Conservation (phyloP, 2,797 vertebrate genomes). For the Peromyscus attwateri region DNA sequence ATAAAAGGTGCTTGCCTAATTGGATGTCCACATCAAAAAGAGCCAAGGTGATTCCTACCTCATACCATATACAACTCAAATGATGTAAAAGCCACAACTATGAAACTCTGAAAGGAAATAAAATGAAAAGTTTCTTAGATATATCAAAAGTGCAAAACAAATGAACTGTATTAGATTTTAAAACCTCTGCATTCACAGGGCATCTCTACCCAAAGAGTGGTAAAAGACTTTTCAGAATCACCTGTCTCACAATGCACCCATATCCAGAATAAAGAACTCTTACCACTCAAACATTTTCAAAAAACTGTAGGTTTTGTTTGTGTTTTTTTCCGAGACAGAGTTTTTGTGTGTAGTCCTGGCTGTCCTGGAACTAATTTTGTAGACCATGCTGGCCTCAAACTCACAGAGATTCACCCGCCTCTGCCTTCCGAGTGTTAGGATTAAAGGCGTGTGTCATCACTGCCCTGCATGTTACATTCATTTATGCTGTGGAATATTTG, state of each 20-base stretch:
- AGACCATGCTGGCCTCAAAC: no score
- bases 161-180: conserved; percentile 3
- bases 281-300: neutral
- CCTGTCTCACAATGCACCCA: neutral
- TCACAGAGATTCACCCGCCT: no score
- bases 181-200: conserved; percentile 2
- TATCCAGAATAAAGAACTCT: conserved; percentile 35
- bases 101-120: conserved; percentile 33
- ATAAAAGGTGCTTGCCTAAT: neutral
- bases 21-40: neutral
- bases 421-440: no score
- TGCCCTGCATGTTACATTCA: no score
- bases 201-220: neutral
- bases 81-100: neutral
- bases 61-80: neutral
- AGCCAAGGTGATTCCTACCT: neutral
- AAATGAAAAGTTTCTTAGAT: neutral
- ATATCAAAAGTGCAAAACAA: conserved; percentile 18
- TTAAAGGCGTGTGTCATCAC: no score
- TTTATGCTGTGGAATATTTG: no score
- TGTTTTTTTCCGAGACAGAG: no score
- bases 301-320: neutral
- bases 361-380: no score
- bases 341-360: no score
- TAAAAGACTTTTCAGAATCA: conserved; percentile 28